Evolutionary conservation across 2,888 invertebrate species (phyloP), one percentile per base, ranked within the genome.

Genomic region (Melanchra persicariae): DNA sequence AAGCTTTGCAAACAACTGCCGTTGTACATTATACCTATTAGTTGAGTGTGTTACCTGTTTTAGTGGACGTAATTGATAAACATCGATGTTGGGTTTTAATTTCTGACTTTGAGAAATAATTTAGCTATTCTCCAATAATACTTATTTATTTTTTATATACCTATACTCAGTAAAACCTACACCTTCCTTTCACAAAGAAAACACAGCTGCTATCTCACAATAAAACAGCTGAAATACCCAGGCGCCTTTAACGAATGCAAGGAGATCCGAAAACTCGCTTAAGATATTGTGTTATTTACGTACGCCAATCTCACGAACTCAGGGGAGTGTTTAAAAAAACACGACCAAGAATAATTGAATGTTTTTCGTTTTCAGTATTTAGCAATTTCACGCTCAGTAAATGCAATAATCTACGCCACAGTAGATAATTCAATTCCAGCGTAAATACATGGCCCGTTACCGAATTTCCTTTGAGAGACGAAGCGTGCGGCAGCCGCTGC

Each of bases 391-490:
- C 93, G 92, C 89, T 91, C 86, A 89, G 90, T 91, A 91, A 93
- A 93, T 94, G 91, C 92, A 94, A 93, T 93, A 94, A 93, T 93
- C 91, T 91, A 90, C 91, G 90, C 89, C 90, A 91, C 90, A 91
- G 90, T 91, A 92, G 91, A 93, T 95, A 93, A 95, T 95, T 95
- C 93, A 92, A 94, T 94, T 94, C 89, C 90, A 87, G 89, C 92
- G 92, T 93, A 93, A 94, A 93, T 93, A 93, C 92, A 93, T 92
- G 92, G 92, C 90, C 92, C 91, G 91, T 92, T 93, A 90, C 93
- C 94, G 91, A 94, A 95, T 95, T 93, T 94, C 95, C 95, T 95
- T 95, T 95, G 95, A 95, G 95, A 95, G 92, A 90, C 91, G 91
- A 90, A 93, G 93, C 95, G 94, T 91, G 90, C 91, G 90, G 88